phyloP scores from a whole-genome alignment of 2,888 invertebrate genomes.

The Pedicia rivosa region DNA sequence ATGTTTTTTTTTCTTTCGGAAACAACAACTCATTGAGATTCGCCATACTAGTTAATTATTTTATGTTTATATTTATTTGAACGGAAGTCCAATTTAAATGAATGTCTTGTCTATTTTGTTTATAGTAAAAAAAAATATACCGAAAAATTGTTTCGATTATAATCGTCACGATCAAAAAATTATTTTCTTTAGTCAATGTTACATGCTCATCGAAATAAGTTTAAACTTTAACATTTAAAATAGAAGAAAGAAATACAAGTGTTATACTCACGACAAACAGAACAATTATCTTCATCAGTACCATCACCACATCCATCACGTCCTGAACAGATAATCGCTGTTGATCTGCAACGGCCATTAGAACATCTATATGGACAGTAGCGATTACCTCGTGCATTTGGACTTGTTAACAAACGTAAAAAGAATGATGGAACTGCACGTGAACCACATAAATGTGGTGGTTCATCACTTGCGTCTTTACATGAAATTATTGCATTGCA shows the following conservation, averaged over 20 bases:
- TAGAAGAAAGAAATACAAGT: too few relatives aligned
- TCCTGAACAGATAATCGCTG: slow-evolving; percentile 79
- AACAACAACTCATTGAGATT: too few relatives aligned
- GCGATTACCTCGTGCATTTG: slow-evolving; percentile 13
- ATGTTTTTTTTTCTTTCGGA: too few relatives aligned
- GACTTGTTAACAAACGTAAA: slow-evolving; percentile 20
- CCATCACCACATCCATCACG: slow-evolving; percentile 85
- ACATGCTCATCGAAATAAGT: too few relatives aligned
- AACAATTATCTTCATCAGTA: slow-evolving; percentile 71
- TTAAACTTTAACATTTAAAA: background rate
- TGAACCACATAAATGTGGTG: slow-evolving; percentile 51
- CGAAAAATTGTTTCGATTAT: too few relatives aligned
- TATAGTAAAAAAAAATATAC: background rate
- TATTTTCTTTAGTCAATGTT: too few relatives aligned
- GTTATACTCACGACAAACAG: slow-evolving; percentile 65
- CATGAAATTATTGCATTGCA: slow-evolving; percentile 81
- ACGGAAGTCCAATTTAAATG: background rate
- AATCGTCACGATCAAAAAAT: too few relatives aligned
- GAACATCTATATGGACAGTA: slow-evolving; percentile 69
- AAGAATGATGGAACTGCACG: slow-evolving; percentile 31
- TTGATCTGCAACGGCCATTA: slow-evolving; percentile 76
- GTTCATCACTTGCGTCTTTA: slow-evolving; percentile 80
- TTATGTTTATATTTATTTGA: background rate
- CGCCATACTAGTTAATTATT: background rate
- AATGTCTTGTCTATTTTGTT: background rate